Conservation (phyloP, 1,140 invertebrate genomes). For the fruit fly (Drosophila melanogaster) region Release_6_plus_ISO1_MT NT_037436.4:12441501-12442000, state of each 20-base stretch:
- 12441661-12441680: constrained; percentile 68
- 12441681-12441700: constrained; percentile 55
- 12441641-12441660: constrained; percentile 75
- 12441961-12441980: not conserved
- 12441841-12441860: not conserved
- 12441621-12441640: constrained; percentile 53
- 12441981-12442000: not conserved
- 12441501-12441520: constrained; percentile 82
- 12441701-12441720: constrained; percentile 21
- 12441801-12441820: not conserved
- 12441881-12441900: no score
- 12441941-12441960: no score
- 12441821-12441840: not conserved
- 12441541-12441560: no score
- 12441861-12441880: no score
- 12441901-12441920: no score
- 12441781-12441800: constrained; percentile 35
- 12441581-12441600: constrained; percentile 68
- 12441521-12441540: constrained; percentile 8
- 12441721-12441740: constrained; percentile 49
- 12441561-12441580: not conserved
- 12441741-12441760: constrained; percentile 27
- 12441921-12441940: no score
- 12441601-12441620: constrained; percentile 31
- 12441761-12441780: constrained; percentile 55